Base-by-base conservation (phyloP, 2,113 vertebrate genomes). In the Anser cygnoides region DNA sequence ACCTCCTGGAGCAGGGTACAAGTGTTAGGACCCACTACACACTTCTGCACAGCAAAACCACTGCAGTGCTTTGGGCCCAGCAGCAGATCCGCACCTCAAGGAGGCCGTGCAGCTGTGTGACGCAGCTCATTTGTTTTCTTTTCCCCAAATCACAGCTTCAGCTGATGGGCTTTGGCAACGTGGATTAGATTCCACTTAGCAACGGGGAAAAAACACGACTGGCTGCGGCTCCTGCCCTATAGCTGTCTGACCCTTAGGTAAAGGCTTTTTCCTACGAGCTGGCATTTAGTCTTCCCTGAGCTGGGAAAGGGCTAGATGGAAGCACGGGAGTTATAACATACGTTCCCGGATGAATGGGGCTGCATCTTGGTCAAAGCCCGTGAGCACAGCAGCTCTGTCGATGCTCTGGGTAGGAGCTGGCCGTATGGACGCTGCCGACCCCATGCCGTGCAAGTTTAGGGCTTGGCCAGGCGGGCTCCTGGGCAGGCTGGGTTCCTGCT, bases 121-220 rank as follows among this genome's bases (percentile, higher is more conserved):
- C 59, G 88, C 65, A 83, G 84, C 41, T 95, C 54, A 76, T 84
- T 92, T 89, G 46, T 26, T 95, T 92, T 84, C 3, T 1, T 93
- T 91, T 82, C 89, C 31, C 75, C 68, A 92, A 91, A 90, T 91
- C 78, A 94, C 71, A 79, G 19, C 49, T 70, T 87, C 10, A 85
- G 74, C 49, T 76, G 89, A 89, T 18, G 37, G 58, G 23, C 74
- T 87, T 72, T 87, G 77, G 84, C 33, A 76, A 22, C 10, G 22
- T 5, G 37, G 66, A 63, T 78, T 62, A 72, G 80, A 78, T 93
- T 92, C 57, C 89, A 59, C 46, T 72, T 35, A 67, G n/a, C 70
- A 71, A 46, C 1, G 0, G 33, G 63, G 57, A 9, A 28, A 11
- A 58, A 26, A 35, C 25, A 25, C 6, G 2, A 54, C 7, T 4